Percentiles rank a stretch among this genome's conserved stretches.
These are phyloP conservation scores for Prosapia bicincta DNA, from an alignment of 2,888 invertebrate species.

Conservation along the genomic window DNA sequence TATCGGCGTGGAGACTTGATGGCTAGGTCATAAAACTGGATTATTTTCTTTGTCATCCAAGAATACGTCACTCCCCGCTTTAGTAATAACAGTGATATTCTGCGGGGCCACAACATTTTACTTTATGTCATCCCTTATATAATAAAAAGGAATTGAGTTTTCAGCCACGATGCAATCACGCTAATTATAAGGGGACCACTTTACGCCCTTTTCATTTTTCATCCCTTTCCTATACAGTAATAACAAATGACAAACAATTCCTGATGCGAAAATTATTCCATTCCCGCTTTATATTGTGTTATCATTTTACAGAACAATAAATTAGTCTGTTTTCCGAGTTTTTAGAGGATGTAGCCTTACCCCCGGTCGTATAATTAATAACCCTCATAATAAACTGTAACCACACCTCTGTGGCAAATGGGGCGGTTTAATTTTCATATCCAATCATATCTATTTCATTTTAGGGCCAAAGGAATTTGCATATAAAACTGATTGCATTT, in stretches of 20 bases:
- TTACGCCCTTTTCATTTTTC: too few relatives aligned
- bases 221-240: too few relatives aligned
- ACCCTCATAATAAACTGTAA: neutral
- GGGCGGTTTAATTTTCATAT: neutral
- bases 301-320: neutral
- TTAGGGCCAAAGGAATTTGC: neutral
- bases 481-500: neutral
- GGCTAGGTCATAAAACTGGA: too few relatives aligned
- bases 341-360: neutral
- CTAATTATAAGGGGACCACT: too few relatives aligned
- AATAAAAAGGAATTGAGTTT: too few relatives aligned
- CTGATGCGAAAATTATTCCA: neutral
- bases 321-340: slow-evolving; percentile 2
- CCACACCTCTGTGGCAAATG: neutral
- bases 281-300: neutral
- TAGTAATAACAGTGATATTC: too few relatives aligned
- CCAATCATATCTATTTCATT: neutral
- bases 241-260: neutral
- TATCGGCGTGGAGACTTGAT: too few relatives aligned
- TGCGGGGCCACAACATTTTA: too few relatives aligned
- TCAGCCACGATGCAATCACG: too few relatives aligned
- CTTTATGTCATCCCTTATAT: too few relatives aligned
- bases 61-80: too few relatives aligned
- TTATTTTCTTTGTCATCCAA: too few relatives aligned
- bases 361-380: neutral